Evolutionary conservation across 2,888 invertebrate species (phyloP).

Genomic region (Acrobasis suavella): DNA sequence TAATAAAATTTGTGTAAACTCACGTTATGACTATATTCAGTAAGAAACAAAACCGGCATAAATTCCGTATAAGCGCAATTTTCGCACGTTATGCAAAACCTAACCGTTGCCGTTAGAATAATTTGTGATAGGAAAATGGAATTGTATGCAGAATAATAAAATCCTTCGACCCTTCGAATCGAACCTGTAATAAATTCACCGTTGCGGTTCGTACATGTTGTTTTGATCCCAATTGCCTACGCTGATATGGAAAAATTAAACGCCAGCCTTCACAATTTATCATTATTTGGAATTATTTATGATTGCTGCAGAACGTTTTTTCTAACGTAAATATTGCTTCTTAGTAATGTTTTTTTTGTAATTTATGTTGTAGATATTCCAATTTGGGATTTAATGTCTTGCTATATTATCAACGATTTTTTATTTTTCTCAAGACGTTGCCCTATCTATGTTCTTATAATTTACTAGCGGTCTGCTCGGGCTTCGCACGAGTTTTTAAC

Average conservation of each 20-base stretch:
- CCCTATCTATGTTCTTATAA: no score
- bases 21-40: conserved; percentile 31
- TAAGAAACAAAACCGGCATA: conserved; percentile 47
- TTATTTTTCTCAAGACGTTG: no score
- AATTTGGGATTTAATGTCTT: not conserved
- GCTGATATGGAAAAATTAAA: conserved; percentile 26
- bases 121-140: conserved; percentile 78
- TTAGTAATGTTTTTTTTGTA: not conserved
- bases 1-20: conserved; percentile 4
- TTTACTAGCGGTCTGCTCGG: no score
- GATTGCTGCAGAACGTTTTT: not conserved
- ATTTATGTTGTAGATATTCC: not conserved
- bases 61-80: conserved; percentile 63
- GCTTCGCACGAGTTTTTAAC: no score
- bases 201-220: conserved; percentile 51
- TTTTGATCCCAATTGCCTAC: conserved; percentile 44
- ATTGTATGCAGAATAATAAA: conserved; percentile 80
- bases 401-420: no score
- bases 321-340: not conserved
- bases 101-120: conserved; percentile 68
- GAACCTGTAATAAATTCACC: conserved; percentile 68
- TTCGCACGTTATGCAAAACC: conserved; percentile 73
- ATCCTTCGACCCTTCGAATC: conserved; percentile 70
- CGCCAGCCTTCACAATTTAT: conserved; percentile 15
- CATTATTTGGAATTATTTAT: conserved; percentile 16